Evolutionary conservation across 2,113 vertebrate species (phyloP), one percentile per base, ranked within the genome.

Genomic region (Heterochromis multidens): DNA sequence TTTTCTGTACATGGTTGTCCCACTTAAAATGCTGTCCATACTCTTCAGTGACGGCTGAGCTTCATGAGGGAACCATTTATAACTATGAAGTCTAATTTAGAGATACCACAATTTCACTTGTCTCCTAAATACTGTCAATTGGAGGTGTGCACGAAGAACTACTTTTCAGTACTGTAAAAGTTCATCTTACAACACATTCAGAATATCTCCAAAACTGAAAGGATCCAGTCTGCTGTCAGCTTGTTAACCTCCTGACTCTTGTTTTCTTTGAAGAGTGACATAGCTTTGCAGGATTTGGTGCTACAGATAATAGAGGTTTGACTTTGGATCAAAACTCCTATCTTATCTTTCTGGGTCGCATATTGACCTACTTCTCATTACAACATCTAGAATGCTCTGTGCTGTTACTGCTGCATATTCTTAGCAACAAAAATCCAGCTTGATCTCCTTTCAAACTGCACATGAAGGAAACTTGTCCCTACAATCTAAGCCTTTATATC

Each of bases 361-460:
- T 72, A 14, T 49, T 89, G 92, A 91, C 91, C 88, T 90, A 89
- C 17, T 90, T 93, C 79, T 82, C 33, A 60, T 78, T 59, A 65
- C 74, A 85, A 82, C 85, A 76, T 83, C 67, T 58, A 40, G 29
- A 54, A 82, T 82, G 56, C 79, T 80, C 57, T 81, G 27, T 56
- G 87, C 77, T 67, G 82, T 83, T 56, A 57, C 62, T 65, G 79
- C 86, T 72, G 67, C 46, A 21, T 87, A 92, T 91, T 92, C 82
- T 91, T 86, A 89, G 87, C 80, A 67, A 76, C 86, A 87, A 82
- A 84, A 74, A 13, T 31, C 52, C 81, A 62, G 60, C 72, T 90
- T 87, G 81, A 87, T 89, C 82, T 90, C 27, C 37, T 85, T 87
- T 90, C 62, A 77, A 29, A 54, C 19, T 43, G 57, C 78, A 74